Evolutionary conservation across 2,888 invertebrate genomes (phyloP), one percentile per base, ranked within the genome.

Genomic region (Sussaba pulchella): DNA sequence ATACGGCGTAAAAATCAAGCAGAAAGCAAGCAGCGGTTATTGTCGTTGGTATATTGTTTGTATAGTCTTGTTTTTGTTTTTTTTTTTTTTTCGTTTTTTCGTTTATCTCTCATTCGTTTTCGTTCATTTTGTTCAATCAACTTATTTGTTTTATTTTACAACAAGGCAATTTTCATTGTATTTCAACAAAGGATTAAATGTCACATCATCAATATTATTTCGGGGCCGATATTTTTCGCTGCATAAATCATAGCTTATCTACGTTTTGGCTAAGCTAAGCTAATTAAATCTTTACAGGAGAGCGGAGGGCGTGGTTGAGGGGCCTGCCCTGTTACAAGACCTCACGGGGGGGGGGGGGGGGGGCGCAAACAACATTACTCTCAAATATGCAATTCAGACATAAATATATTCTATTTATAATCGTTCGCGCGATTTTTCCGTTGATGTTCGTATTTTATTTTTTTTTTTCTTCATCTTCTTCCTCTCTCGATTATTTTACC

Each of bases 121-220:
- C 2, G 31, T 31, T 31, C 6, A 5, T 6, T 5, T 31, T 31
- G 31, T 31, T 31, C 31, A 31, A 31, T 31, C 31, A 31, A 31
- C 6, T 31, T 31, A 6, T 31, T 31, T 31, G 2, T 31, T 90
- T 91, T 90, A 91, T 90, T 91, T 89, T 88, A 90, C 88, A 91
- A 90, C 88, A 90, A 90, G 90, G 87, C 89, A 90, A 89, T 88
- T n/a, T n/a, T 90, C 87, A 89, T 89, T 84, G 86, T 88, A 87
- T 89, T n/a, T 89, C 87, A 90, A 91, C 90, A 91, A 87, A 90
- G 86, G 89, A 91, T 89, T 89, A 88, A 89, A 87, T 88, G 89
- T 90, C 89, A 89, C 88, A 89, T 90, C 86, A 87, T 90, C 83
- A 84, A 87, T 87, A 88, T 87, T 76, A 81, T 78, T 75, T 85